Percentiles rank a stretch among this genome's conserved stretches.
phyloP scores from a whole-genome alignment of 2,113 vertebrate genomes.

The Rhombomys opimus region DNA sequence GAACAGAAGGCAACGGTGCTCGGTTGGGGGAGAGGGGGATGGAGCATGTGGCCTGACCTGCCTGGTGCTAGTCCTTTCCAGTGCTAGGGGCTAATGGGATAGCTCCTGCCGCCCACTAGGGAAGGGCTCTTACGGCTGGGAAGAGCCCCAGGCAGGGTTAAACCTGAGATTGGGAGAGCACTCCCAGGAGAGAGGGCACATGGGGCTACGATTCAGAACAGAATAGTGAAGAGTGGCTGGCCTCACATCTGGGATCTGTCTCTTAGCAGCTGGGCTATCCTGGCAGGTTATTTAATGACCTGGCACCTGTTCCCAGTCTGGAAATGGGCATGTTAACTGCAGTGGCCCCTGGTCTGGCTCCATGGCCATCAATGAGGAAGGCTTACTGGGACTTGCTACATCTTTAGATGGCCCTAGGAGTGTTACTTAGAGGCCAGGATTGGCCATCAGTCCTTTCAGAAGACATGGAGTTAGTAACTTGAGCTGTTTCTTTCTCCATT shows the following conservation, averaged over 20 bases:
- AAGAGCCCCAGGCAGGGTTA: neutral
- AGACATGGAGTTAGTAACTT: too few relatives aligned
- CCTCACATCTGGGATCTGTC: neutral
- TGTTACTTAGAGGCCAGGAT: neutral
- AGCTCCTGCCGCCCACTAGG: neutral
- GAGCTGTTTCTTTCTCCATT: neutral
- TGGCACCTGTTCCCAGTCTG: neutral
- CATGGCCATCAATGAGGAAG: neutral
- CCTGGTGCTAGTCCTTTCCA: neutral
- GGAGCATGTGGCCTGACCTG: slow-evolving; percentile 53
- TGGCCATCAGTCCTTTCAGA: neutral
- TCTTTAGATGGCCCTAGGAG: neutral
- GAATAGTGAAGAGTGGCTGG: neutral
- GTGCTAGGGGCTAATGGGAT: neutral
- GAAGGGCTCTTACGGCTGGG: neutral
- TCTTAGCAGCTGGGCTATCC: neutral
- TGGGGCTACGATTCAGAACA: neutral
- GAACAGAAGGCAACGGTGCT: slow-evolving; percentile 89
- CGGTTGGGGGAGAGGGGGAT: slow-evolving; percentile 79
- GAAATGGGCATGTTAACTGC: neutral
- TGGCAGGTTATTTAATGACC: neutral
- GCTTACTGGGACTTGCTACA: neutral
- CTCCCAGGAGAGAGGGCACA: too few relatives aligned
- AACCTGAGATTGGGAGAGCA: neutral
- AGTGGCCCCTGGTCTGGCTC: neutral